Evolutionary conservation across 2,888 invertebrate species (phyloP).

Genomic region (Micropterix aruncella): DNA sequence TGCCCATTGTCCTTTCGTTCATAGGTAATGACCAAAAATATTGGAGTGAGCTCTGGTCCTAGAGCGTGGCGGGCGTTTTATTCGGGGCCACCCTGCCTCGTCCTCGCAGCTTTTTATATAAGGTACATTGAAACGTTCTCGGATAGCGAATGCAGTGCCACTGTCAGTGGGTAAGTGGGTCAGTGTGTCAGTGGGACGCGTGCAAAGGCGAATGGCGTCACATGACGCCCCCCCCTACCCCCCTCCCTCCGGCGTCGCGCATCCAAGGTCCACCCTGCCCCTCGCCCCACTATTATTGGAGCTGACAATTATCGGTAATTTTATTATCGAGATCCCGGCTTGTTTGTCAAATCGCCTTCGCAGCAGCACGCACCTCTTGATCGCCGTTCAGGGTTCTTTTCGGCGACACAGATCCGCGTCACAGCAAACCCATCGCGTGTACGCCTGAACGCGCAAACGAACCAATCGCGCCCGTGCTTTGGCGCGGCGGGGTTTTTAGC

Average conservation of each 20-base stretch:
- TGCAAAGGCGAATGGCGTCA: conserved; percentile 10
- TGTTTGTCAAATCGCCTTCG: too few species aligned
- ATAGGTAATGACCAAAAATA: too few species aligned
- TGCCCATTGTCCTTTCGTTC: too few species aligned
- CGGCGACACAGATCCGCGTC: too few species aligned
- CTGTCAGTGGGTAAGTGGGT: conserved; percentile 42
- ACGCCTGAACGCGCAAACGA: too few species aligned
- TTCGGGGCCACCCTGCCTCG: not conserved
- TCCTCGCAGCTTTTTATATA: not conserved
- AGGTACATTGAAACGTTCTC: conserved; percentile 1
- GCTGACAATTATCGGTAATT: conserved; percentile 1
- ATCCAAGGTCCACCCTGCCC: conserved; percentile 13
- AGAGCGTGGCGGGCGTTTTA: not conserved
- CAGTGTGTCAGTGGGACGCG: conserved; percentile 40
- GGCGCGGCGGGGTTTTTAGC: too few species aligned
- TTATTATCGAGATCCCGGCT: not conserved
- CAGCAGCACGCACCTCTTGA: too few species aligned
- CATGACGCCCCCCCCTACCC: conserved; percentile 17
- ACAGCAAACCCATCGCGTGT: too few species aligned
- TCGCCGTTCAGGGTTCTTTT: too few species aligned
- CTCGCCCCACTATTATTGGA: conserved; percentile 11
- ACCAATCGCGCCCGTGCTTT: too few species aligned
- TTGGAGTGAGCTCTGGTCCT: too few species aligned
- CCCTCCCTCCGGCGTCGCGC: conserved; percentile 16
- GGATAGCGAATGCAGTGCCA: conserved; percentile 36